Base-by-base conservation (phyloP, 1,140 invertebrate genomes). In the Carcinoscorpius rotundicauda region DNA sequence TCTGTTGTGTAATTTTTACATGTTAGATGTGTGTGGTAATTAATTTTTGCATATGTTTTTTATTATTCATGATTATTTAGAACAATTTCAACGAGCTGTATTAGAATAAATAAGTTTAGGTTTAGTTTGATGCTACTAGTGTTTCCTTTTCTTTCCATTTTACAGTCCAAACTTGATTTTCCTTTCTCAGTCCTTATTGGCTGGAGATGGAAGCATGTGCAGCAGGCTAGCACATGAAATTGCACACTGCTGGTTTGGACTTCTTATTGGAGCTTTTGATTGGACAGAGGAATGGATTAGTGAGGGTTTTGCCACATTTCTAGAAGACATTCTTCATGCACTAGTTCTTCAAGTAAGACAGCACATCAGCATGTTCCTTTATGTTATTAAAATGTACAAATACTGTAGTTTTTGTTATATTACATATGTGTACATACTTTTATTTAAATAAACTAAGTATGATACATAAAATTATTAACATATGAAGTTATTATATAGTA, bases 261-360 rank as follows among this genome's bases (percentile, higher is more conserved):
- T 87, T 72, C 77, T 93, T 4, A 91, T 94, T 66, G 72, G 72
- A 85, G 70, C 94, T 89, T 90, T 95, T 90, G 91, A 86, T 88
- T 75, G 89, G 80, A 95, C 76, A 76, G 95, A 1, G 52, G 66
- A 68, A 48, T 95, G 91, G 91, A 77, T 94, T 6, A 93, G 93
- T 75, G 91, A 93, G 80, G 91, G 91, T 3, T 94, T 96, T 73
- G 92, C 92, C 6, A 84, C 83, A 4, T 95, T 87, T 72, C 86
- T 94, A 78, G 83, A 89, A 75, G 66, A 68, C 29, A n/a, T 52
- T 52, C 49, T 68, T 55, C 66, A 68, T 49, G 3, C 58, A 50
- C 49, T 3, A 4, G 48, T 57, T 5, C 49, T 50, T 9, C 53
- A 63, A 51, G 66, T 68, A 29, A 64, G 56, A 51, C 49, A 52